These are phyloP conservation scores for Caenorhabditis doughertyi DNA, from an alignment of 2,888 invertebrate genomes.

Conservation along the genomic window DNA sequence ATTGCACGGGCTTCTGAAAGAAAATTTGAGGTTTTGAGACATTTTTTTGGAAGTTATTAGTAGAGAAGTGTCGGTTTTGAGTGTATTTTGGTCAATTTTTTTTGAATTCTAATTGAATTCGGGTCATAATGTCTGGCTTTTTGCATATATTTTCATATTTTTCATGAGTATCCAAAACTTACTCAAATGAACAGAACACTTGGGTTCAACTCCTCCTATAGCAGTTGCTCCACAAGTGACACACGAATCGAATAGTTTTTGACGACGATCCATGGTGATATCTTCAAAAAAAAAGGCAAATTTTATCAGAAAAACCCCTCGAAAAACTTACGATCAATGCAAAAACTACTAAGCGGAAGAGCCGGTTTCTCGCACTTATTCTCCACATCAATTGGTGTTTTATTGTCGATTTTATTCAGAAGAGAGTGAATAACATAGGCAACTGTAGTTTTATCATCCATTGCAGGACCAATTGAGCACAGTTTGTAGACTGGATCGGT, in stretches of 20 bases:
- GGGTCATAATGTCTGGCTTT: too few species aligned
- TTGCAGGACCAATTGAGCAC: conserved; percentile 34
- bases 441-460: conserved; percentile 26
- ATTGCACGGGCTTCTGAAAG: neutral
- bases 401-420: conserved; percentile 26
- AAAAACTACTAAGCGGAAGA: conserved; percentile 23
- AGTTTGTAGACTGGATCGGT: conserved; percentile 35
- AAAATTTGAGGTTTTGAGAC: too few species aligned
- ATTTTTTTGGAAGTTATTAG: too few species aligned
- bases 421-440: neutral
- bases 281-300: too few species aligned
- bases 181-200: conserved; percentile 49
- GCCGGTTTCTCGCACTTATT: conserved; percentile 30
- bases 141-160: too few species aligned
- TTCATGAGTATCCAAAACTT: neutral
- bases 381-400: conserved; percentile 1
- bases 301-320: too few species aligned
- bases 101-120: too few species aligned
- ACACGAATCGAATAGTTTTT: conserved; percentile 42
- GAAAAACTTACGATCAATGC: conserved; percentile 53
- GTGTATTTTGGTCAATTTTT: too few species aligned
- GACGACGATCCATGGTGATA: conserved; percentile 13
- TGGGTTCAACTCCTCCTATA: conserved; percentile 13
- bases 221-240: conserved; percentile 29
- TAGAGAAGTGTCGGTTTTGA: too few species aligned